Percentiles rank a stretch among this genome's conserved stretches.
Conservation (phyloP, 2,113 vertebrate species). For the Geococcyx californianus region DNA sequence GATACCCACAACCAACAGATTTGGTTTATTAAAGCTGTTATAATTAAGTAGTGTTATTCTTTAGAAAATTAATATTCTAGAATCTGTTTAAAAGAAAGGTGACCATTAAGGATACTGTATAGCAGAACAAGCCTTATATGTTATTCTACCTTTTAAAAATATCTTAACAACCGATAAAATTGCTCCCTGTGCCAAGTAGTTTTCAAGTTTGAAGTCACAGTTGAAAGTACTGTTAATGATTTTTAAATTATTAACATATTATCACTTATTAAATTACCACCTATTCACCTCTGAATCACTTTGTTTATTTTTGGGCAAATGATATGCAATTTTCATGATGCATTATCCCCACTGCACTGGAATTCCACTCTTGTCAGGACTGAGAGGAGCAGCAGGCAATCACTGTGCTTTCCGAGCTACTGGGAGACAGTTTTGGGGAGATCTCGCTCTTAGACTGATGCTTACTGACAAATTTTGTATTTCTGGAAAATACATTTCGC, state of each 20-base stretch:
- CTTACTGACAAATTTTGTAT: neutral
- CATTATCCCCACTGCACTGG: neutral
- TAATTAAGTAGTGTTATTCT: slow-evolving; percentile 22
- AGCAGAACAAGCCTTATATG: neutral
- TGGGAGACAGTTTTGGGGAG: neutral
- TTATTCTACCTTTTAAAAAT: slow-evolving; percentile 4
- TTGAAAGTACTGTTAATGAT: slow-evolving; percentile 15
- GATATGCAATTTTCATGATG: neutral
- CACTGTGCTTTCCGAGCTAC: neutral
- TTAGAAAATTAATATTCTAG: slow-evolving; percentile 29
- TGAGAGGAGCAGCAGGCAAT: neutral
- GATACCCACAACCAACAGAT: neutral
- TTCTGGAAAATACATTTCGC: neutral
- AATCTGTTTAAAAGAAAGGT: slow-evolving; percentile 30
- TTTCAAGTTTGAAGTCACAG: slow-evolving; percentile 15
- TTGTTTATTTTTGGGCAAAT: neutral
- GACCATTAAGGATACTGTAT: neutral
- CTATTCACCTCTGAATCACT: neutral
- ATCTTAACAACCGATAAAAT: slow-evolving; percentile 22
- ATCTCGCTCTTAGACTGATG: neutral
- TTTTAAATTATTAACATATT: neutral
- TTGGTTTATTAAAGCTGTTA: neutral
- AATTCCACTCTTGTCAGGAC: neutral
- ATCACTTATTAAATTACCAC: neutral
- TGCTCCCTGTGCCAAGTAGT: neutral